A percentile compares a stretch with the other conserved stretches of the same genome.
Conservation (phyloP, 2,888 invertebrate genomes). For the Nasonia oneida region DNA sequence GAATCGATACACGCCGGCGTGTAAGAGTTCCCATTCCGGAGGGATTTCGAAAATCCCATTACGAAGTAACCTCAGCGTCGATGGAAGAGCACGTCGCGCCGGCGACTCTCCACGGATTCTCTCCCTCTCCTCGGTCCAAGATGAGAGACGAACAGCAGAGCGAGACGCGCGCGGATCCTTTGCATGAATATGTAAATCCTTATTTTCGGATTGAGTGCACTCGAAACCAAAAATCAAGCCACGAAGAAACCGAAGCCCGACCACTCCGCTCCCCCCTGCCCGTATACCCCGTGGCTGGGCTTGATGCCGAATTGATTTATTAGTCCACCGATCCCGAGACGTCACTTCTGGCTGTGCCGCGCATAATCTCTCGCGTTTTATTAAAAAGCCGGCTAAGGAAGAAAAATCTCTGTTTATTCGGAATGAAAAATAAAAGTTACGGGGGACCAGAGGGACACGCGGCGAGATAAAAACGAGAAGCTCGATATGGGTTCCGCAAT, state of each 20-base stretch:
- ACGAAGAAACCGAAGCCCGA: conserved; percentile 62
- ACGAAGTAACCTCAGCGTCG: conserved; percentile 73
- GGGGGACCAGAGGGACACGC: neutral
- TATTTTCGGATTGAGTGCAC: conserved; percentile 79
- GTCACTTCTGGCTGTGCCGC: conserved; percentile 18
- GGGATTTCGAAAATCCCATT: conserved; percentile 75
- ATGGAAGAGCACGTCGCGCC: conserved; percentile 66
- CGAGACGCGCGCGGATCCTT: conserved; percentile 66
- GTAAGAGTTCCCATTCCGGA: conserved; percentile 50
- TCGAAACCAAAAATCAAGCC: conserved; percentile 77
- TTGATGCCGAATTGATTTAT: conserved; percentile 76
- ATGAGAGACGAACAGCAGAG: neutral
- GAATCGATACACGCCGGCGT: conserved; percentile 66
- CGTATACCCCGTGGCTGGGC: conserved; percentile 62
- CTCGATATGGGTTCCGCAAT: conserved; percentile 24
- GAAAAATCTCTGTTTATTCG: neutral
- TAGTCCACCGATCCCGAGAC: conserved; percentile 66
- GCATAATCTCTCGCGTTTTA: conserved; percentile 37
- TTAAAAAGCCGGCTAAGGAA: neutral
- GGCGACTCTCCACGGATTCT: conserved; percentile 68
- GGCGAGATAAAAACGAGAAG: neutral
- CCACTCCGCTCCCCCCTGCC: conserved; percentile 45
- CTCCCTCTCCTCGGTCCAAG: neutral
- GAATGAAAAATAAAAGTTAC: neutral
- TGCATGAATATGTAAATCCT: conserved; percentile 79